These are phyloP conservation scores for Blera fallax DNA, from an alignment of 2,888 invertebrate genomes.

Conservation along the genomic window DNA sequence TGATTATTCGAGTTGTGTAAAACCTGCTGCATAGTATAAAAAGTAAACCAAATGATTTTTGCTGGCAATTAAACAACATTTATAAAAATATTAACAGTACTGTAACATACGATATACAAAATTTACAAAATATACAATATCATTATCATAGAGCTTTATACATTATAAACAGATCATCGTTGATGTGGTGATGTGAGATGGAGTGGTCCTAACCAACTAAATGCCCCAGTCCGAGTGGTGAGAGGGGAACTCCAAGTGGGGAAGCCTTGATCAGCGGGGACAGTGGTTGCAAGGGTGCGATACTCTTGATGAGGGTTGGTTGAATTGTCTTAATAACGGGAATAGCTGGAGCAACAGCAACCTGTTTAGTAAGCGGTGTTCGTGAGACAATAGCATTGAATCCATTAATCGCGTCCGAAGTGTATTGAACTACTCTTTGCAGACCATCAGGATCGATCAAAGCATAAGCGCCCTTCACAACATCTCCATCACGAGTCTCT, in stretches of 20 bases:
- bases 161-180: neutral
- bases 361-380: constrained; percentile 61
- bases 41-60: too few relatives aligned
- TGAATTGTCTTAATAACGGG: constrained; percentile 56
- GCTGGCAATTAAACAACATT: constrained; percentile 11
- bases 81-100: constrained; percentile 17
- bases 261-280: constrained; percentile 19
- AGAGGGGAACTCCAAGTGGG: constrained; percentile 12
- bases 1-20: too few relatives aligned
- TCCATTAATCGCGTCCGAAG: constrained; percentile 73
- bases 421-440: constrained; percentile 74
- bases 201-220: neutral
- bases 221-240: constrained; percentile 4
- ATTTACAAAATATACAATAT: neutral
- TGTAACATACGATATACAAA: neutral
- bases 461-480: constrained; percentile 74
- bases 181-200: neutral
- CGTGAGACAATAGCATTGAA: constrained; percentile 74
- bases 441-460: constrained; percentile 75
- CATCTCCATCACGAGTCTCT: constrained; percentile 74
- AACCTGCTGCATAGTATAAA: too few relatives aligned
- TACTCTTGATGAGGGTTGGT: constrained; percentile 43
- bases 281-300: neutral
- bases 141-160: constrained; percentile 4
- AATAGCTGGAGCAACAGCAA: constrained; percentile 41